phyloP scores from a whole-genome alignment of 92 coral and sea anemone genomes.

The Epizoanthus illoricatus region DNA sequence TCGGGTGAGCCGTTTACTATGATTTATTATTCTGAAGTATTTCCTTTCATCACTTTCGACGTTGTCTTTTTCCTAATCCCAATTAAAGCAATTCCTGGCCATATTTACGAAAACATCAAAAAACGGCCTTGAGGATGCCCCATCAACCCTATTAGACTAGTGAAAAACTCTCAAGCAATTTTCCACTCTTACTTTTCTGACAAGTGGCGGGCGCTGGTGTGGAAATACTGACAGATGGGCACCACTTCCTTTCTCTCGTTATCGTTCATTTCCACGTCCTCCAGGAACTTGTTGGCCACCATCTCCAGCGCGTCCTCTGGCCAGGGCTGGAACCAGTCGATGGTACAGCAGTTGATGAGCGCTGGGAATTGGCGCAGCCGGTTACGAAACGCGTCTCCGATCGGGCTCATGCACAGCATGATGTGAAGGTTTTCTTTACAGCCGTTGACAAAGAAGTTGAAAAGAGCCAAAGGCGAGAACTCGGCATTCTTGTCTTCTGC shows the following conservation, averaged over 20 bases:
- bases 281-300: slow-evolving; percentile 98
- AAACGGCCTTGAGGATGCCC: no score
- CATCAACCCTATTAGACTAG: not conserved
- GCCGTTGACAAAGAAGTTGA: slow-evolving; percentile 95
- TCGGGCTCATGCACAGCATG: slow-evolving; percentile 99
- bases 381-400: slow-evolving; percentile 98
- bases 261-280: slow-evolving; percentile 84
- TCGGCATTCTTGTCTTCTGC: slow-evolving; percentile 97
- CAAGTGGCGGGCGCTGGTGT: slow-evolving; percentile 91
- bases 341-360: slow-evolving; percentile 97
- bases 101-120: no score
- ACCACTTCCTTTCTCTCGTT: slow-evolving; percentile 92
- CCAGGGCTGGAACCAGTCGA: slow-evolving; percentile 99
- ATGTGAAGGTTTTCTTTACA: slow-evolving; percentile 98
- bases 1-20: no score
- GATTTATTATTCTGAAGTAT: no score
- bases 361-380: slow-evolving; percentile 98
- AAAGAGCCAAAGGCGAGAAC: slow-evolving; percentile 93
- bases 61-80: no score
- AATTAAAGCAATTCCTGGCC: no score
- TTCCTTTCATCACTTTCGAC: no score
- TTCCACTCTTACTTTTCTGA: slow-evolving; percentile 84
- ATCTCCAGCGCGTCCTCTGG: slow-evolving; percentile 98
- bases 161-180: not conserved
- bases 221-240: slow-evolving; percentile 89